A percentile compares a stretch with the other conserved stretches of the same genome.
These are phyloP conservation scores for Lagocephalus sceleratus DNA, from an alignment of 2,797 vertebrate genomes.

Conservation along the genomic window DNA sequence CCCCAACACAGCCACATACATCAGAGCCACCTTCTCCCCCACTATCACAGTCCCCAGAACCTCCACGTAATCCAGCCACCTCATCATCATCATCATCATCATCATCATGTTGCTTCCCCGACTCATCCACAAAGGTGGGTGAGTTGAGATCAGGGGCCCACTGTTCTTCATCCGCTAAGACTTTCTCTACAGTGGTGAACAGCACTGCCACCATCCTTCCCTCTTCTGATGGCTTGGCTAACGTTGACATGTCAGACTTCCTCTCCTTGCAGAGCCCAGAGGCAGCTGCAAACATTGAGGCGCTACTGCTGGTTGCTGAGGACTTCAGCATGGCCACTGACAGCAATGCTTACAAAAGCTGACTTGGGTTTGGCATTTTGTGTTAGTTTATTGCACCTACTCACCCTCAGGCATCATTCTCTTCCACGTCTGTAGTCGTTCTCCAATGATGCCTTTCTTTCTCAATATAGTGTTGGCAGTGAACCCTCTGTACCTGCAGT, in stretches of 20 bases:
- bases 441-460: slow-evolving; percentile 42
- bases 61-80: slow-evolving; percentile 58
- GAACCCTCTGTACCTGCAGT: slow-evolving; percentile 49
- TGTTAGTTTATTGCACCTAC: slow-evolving; percentile 43
- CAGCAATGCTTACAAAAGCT: slow-evolving; percentile 79
- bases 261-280: slow-evolving; percentile 89
- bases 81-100: slow-evolving; percentile 45
- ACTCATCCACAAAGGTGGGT: slow-evolving; percentile 67
- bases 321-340: slow-evolving; percentile 80
- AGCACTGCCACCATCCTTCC: slow-evolving; percentile 56
- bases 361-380: slow-evolving; percentile 21
- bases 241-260: slow-evolving; percentile 91
- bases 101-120: slow-evolving; percentile 51
- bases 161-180: slow-evolving; percentile 52
- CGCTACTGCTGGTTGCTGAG: slow-evolving; percentile 88
- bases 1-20: slow-evolving; percentile 44
- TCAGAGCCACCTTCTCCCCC: slow-evolving; percentile 48
- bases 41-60: slow-evolving; percentile 64
- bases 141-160: slow-evolving; percentile 36
- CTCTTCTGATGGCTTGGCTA: slow-evolving; percentile 81
- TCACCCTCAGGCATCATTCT: slow-evolving; percentile 35
- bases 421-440: slow-evolving; percentile 38
- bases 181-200: slow-evolving; percentile 52
- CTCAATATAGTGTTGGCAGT: slow-evolving; percentile 38
- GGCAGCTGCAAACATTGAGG: slow-evolving; percentile 83